Evolutionary conservation across 1,140 invertebrate genomes (phyloP).

Genomic region (Brachionus calyciflorus): DNA sequence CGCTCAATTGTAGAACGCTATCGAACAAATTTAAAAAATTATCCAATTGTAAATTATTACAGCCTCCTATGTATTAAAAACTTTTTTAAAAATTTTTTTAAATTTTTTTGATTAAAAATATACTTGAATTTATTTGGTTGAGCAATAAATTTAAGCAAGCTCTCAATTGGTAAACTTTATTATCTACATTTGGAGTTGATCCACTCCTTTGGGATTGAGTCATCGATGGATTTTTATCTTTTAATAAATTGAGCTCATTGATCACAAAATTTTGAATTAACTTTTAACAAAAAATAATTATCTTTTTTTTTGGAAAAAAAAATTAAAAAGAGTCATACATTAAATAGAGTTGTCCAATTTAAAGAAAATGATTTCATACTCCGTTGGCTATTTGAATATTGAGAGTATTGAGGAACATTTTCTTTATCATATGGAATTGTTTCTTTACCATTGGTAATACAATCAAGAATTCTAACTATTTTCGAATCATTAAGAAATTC

Average conservation of each 20-base stretch:
- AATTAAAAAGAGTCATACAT: not conserved
- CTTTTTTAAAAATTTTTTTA: too few species aligned
- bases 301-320: not conserved
- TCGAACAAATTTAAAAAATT: conserved; percentile 19
- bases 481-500: conserved; percentile 39
- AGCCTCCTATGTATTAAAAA: not conserved
- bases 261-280: conserved; percentile 23
- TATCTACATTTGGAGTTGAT: conserved; percentile 27
- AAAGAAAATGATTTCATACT: not conserved
- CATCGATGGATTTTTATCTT: not conserved
- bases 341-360: not conserved
- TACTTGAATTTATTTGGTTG: conserved; percentile 33
- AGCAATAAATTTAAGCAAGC: not conserved
- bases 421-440: not conserved
- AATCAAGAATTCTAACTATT: conserved; percentile 32
- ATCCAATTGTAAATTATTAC: not conserved
- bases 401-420: conserved; percentile 7
- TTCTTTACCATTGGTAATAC: not conserved
- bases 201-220: not conserved
- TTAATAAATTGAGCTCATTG: conserved; percentile 20
- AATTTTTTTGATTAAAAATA: not conserved
- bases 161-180: conserved; percentile 38
- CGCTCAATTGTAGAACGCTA: not conserved
- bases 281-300: not conserved
- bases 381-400: not conserved